Percentiles rank a stretch among this genome's conserved stretches.
phyloP scores from a whole-genome alignment of 2,113 vertebrate genomes.

The Muntiacus muntjak region DNA sequence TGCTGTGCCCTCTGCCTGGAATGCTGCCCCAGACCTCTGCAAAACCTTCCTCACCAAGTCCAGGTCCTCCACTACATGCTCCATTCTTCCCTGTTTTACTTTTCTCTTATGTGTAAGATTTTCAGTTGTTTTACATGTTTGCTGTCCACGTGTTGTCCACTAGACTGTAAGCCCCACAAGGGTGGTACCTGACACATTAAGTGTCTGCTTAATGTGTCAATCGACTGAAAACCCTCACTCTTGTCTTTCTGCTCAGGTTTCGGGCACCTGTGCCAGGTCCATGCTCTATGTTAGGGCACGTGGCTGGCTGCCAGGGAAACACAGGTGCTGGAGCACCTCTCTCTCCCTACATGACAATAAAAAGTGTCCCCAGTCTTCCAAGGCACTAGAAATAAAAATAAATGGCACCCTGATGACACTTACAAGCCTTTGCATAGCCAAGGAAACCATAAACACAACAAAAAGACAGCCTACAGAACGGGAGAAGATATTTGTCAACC shows the following conservation, averaged over 20 bases:
- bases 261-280: fast-evolving
- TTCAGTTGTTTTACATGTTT: fast-evolving
- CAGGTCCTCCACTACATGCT: fast-evolving
- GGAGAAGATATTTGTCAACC: neutral
- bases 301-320: neutral
- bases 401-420: neutral
- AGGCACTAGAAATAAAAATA: neutral
- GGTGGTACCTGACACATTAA: neutral
- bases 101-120: neutral
- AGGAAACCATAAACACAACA: neutral
- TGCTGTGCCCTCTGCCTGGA: neutral
- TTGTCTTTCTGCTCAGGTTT: too few species aligned
- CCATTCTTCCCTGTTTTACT: neutral
- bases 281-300: neutral
- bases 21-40: neutral
- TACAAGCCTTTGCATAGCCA: neutral
- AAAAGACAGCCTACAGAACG: neutral
- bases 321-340: fast-evolving
- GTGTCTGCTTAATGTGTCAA: fast-evolving
- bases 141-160: too few species aligned
- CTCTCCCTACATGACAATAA: fast-evolving
- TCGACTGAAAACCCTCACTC: neutral
- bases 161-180: neutral
- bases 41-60: neutral
- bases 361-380: neutral